phyloP scores from a whole-genome alignment of 2,797 vertebrate genomes.

The Mallotus villosus region DNA sequence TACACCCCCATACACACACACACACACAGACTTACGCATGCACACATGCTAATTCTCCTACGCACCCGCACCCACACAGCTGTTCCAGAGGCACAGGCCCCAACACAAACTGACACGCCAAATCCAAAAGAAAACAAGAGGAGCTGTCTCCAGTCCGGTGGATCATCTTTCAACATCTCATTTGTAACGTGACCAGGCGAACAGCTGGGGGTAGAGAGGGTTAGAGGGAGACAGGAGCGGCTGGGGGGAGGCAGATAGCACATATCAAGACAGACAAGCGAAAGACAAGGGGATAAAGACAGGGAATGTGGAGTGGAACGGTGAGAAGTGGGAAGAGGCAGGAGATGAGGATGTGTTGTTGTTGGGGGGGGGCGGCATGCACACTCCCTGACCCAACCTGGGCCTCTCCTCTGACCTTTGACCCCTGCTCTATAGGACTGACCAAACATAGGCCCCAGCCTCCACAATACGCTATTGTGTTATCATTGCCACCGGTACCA shows the following conservation, averaged over 20 bases:
- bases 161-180: conserved; percentile 79
- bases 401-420: conserved; percentile 58
- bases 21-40: conserved; percentile 33
- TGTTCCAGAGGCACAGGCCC: conserved; percentile 53
- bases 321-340: conserved; percentile 12
- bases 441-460: conserved; percentile 69
- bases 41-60: not conserved
- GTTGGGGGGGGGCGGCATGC: conserved; percentile 56
- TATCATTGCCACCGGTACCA: conserved; percentile 30
- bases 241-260: conserved; percentile 31
- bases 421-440: conserved; percentile 58
- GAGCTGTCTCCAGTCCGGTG: conserved; percentile 69
- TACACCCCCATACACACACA: conserved; percentile 30
- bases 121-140: conserved; percentile 75
- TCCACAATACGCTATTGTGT: conserved; percentile 66
- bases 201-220: conserved; percentile 73
- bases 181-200: conserved; percentile 78
- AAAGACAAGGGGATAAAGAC: not conserved
- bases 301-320: not conserved
- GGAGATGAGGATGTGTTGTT: conserved; percentile 74
- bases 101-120: conserved; percentile 68
- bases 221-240: conserved; percentile 25
- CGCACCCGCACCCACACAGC: conserved; percentile 39
- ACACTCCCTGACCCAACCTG: conserved; percentile 53
- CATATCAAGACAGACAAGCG: not conserved